Percentiles rank a stretch among this genome's conserved stretches.
Conservation (phyloP, 2,888 invertebrate species). For the Sinopyrophorus schimmeli region DNA sequence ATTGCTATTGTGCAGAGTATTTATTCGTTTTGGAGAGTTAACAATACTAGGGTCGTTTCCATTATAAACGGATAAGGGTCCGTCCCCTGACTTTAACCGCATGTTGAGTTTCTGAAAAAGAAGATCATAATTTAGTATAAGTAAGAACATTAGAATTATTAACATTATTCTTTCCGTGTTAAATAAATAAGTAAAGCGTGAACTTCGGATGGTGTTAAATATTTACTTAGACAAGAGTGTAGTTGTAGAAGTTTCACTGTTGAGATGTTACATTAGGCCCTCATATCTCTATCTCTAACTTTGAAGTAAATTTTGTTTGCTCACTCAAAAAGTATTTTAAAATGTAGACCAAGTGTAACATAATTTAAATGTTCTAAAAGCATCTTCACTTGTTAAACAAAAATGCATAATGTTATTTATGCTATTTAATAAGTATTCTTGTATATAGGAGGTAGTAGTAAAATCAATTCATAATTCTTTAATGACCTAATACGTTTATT, state of each 20-base stretch:
- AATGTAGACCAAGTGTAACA: no score
- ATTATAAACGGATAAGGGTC: constrained; percentile 52
- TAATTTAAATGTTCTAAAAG: no score
- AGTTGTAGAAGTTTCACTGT: constrained; percentile 15
- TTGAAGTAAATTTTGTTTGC: constrained; percentile 19
- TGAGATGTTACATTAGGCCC: constrained; percentile 10
- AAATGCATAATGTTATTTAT: no score
- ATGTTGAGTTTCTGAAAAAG: constrained; percentile 51
- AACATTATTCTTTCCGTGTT: constrained; percentile 15
- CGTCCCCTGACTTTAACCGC: constrained; percentile 55
- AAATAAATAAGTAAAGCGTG: constrained; percentile 18
- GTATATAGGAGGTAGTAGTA: no score
- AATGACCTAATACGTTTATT: no score
- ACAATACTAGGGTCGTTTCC: constrained; percentile 48
- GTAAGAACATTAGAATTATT: constrained; percentile 18
- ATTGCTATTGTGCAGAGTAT: constrained; percentile 53
- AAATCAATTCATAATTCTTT: no score
- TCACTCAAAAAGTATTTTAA: no score
- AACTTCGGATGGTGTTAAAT: constrained; percentile 24
- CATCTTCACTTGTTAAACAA: no score
- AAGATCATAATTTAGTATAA: no score
- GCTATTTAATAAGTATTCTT: no score
- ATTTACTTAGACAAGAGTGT: constrained; percentile 27
- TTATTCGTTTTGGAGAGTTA: constrained; percentile 54
- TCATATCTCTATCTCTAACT: constrained; percentile 18